Base-by-base conservation (phyloP, 2,113 vertebrate genomes). In the Beaufortia kweichowensis region DNA sequence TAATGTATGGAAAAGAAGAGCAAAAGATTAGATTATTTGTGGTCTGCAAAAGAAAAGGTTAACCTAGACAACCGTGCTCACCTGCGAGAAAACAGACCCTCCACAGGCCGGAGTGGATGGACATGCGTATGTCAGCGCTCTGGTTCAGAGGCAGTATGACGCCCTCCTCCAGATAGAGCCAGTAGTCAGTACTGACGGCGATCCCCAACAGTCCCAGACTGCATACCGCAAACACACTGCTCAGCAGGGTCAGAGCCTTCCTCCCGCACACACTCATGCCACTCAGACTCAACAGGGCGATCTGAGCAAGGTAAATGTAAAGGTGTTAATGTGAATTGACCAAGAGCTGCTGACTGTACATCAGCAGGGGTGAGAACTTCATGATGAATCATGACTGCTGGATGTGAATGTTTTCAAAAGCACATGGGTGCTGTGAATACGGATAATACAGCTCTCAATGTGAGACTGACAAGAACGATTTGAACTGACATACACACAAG, bases 121-220 rank as follows among this genome's bases (percentile, higher is more conserved):
- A 94, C 90, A 95, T 92, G 82, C 92, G 95, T 87, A 95, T 87
- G 86, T 96, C 94, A 0, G 84, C 89, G 41, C 92, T 94, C 92
- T 97, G 95, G 90, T 98, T 99, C 12, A 96, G 94, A 15, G 95
- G 95, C 41, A 96, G 90, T 83, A 96, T 89, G 81, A 95, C 91
- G 0, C 95, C 95, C 53, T 98, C 96, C 81, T 98, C 96, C 88
- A 97, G 91, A 91, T 98, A 98, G 53, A 99, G 93, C 96, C 97
- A 99, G 89, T 98, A 98, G 90, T 99, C 96, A 0, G 97, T 98
- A 93, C 95, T 96, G 65, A 98, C 95, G 0, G 96, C 96, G 7
- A 98, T 91, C 56, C 96, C 95, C 90, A 98, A 88, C 53, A 98
- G 93, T 21, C 95, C 95, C 67, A 98, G 93, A 79, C 91, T 91